A percentile compares a stretch with the other conserved stretches of the same genome.
Conservation (phyloP, 2,888 invertebrate species). For the Diaphora mendica region DNA sequence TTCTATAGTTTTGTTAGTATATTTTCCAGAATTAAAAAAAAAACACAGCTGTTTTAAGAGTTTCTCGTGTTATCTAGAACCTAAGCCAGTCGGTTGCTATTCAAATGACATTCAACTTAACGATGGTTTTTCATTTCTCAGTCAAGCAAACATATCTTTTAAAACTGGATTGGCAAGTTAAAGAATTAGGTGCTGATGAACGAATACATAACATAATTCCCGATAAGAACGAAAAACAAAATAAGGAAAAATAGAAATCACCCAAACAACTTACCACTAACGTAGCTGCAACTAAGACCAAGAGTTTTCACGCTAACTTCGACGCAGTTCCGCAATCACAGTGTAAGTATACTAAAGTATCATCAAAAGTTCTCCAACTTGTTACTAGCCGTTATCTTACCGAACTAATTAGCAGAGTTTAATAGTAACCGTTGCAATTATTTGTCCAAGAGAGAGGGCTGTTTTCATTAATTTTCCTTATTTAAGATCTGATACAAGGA, state of each 20-base stretch:
- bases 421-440: conserved; percentile 13
- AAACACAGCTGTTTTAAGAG: too few species aligned
- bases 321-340: conserved; percentile 20
- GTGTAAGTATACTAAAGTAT: conserved; percentile 15
- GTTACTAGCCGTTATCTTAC: conserved; percentile 15
- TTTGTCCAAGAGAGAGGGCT: background rate
- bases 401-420: conserved; percentile 20
- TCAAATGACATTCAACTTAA: background rate
- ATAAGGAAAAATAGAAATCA: background rate
- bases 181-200: background rate
- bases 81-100: background rate
- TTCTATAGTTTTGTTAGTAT: background rate
- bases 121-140: background rate
- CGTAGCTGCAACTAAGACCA: background rate
- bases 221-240: background rate
- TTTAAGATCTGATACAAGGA: background rate
- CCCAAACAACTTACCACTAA: background rate
- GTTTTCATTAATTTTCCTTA: background rate
- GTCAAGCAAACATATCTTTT: background rate
- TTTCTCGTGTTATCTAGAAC: background rate
- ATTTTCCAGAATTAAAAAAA: too few species aligned
- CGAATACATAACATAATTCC: background rate
- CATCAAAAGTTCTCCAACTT: conserved; percentile 19
- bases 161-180: background rate
- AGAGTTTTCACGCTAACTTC: conserved; percentile 10